A percentile compares a stretch with the other conserved stretches of the same genome.
phyloP scores from a whole-genome alignment of 1,140 invertebrate species.

The Colletes latitarsis region DNA sequence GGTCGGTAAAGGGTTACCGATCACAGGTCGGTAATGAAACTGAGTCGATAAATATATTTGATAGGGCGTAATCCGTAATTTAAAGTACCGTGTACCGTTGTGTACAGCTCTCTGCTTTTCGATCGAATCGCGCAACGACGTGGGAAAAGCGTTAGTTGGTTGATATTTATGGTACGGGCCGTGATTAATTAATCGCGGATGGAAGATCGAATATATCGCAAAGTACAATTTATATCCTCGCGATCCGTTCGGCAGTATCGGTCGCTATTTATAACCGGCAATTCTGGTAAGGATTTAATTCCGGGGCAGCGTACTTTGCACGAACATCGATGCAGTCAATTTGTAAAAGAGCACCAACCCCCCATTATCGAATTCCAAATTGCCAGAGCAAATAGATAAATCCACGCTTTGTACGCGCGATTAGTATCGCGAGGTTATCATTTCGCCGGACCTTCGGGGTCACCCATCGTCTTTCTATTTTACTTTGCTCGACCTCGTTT shows the following conservation, averaged over 20 bases:
- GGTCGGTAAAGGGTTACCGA: too few relatives aligned
- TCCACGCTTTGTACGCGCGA: too few relatives aligned
- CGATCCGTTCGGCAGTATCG: too few relatives aligned
- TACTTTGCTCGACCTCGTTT: conserved; percentile 21
- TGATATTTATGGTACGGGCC: background rate
- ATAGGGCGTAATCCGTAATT: too few relatives aligned
- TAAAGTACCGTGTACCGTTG: too few relatives aligned
- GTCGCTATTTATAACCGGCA: background rate
- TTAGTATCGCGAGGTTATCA: too few relatives aligned
- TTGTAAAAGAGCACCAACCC: background rate
- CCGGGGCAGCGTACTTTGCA: background rate
- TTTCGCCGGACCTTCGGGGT: background rate
- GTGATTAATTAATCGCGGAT: conserved; percentile 24
- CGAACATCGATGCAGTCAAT: background rate
- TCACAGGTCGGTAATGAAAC: too few relatives aligned
- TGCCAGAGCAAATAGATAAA: too few relatives aligned
- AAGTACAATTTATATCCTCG: background rate
- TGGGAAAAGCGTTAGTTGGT: too few relatives aligned
- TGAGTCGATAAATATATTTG: too few relatives aligned
- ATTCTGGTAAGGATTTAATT: background rate
- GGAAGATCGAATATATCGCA: conserved; percentile 3
- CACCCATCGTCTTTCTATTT: background rate
- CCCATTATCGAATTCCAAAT: too few relatives aligned
- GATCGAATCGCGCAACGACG: background rate
- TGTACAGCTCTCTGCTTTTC: too few relatives aligned